Conservation (phyloP, 2,888 invertebrate species). For the Halictus quadricinctus region DNA sequence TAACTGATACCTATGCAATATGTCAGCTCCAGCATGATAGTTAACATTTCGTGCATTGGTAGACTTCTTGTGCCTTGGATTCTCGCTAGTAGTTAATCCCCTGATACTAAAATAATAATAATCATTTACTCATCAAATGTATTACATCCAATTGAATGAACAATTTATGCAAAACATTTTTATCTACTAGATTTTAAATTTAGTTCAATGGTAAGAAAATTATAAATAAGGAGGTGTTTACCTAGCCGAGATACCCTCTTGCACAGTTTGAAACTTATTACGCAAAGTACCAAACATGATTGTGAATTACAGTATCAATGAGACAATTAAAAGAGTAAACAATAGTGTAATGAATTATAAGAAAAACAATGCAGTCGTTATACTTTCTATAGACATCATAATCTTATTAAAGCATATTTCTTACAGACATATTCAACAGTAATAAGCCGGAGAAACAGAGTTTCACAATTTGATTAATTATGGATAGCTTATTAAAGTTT, state of each 20-base stretch:
- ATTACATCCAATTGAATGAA: background rate
- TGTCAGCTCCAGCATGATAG: conserved; percentile 87
- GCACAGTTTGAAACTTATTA: conserved; percentile 80
- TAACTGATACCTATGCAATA: conserved; percentile 88
- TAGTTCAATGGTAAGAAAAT: background rate
- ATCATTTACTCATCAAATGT: background rate
- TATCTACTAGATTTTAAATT: background rate
- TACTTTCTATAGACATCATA: background rate
- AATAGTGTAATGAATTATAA: background rate
- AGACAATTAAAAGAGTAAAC: background rate
- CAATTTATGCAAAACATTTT: background rate
- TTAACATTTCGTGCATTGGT: conserved; percentile 79
- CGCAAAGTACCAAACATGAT: conserved; percentile 79
- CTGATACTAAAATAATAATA: conserved; percentile 74
- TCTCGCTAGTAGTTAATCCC: conserved; percentile 75
- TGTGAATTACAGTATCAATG: conserved; percentile 2
- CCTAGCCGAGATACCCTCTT: conserved; percentile 81
- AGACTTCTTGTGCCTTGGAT: conserved; percentile 70
- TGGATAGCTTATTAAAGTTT: background rate
- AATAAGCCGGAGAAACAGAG: background rate
- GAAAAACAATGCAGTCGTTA: background rate
- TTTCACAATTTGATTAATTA: background rate
- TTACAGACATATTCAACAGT: background rate
- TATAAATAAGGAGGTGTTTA: conserved; percentile 55
- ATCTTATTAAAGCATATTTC: background rate